Evolutionary conservation across 1,140 invertebrate species (phyloP).

Genomic region (Papilio glaucus): DNA sequence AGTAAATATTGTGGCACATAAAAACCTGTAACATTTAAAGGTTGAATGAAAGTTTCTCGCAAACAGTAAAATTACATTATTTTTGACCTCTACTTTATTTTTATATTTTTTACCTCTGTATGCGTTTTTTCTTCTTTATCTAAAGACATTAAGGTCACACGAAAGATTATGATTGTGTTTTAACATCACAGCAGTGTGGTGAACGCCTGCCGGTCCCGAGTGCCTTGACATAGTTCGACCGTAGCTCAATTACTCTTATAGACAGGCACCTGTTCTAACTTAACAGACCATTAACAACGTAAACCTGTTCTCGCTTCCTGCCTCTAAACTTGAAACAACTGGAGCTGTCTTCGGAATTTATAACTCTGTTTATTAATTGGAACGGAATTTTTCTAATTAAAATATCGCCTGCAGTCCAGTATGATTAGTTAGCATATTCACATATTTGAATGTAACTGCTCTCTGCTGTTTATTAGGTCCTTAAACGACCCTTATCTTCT

Average conservation of each 20-base stretch:
- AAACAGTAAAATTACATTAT: too few relatives aligned
- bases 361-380: background rate
- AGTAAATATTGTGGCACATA: too few relatives aligned
- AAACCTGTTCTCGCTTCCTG: slow-evolving; percentile 23
- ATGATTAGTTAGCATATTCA: too few relatives aligned
- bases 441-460: too few relatives aligned
- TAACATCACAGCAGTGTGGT: slow-evolving; percentile 35
- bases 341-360: background rate
- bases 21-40: too few relatives aligned
- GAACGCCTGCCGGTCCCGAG: slow-evolving; percentile 56
- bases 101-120: background rate
- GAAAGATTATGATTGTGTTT: slow-evolving; percentile 20
- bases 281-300: slow-evolving; percentile 22
- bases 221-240: slow-evolving; percentile 62
- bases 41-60: too few relatives aligned
- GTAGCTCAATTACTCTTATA: slow-evolving; percentile 40
- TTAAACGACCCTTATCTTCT: too few relatives aligned
- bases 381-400: too few relatives aligned
- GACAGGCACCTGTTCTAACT: slow-evolving; percentile 11
- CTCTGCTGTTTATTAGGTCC: too few relatives aligned
- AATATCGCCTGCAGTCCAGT: too few relatives aligned
- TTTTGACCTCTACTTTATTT: background rate
- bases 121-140: slow-evolving; percentile 1
- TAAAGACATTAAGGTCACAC: background rate
- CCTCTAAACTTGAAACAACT: slow-evolving; percentile 4